Percentiles rank a stretch among this genome's conserved stretches.
Conservation (phyloP, 2,113 vertebrate species). For the Percina caprodes region DNA sequence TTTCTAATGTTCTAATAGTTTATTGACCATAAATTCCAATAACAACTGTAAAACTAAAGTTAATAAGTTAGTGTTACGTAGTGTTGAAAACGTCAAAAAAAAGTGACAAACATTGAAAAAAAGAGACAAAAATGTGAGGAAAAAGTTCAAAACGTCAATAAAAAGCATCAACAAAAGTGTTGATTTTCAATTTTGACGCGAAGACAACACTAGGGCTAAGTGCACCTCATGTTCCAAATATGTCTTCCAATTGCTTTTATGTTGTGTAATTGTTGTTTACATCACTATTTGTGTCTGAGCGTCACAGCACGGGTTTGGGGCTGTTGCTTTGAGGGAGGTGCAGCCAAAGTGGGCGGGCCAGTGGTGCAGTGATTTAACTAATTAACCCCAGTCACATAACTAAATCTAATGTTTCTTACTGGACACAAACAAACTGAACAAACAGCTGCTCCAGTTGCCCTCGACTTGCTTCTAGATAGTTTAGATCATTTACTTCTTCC, state of each 20-base stretch:
- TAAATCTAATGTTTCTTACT: neutral
- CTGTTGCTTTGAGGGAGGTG: neutral
- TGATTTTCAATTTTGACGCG: no score
- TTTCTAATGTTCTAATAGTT: no score
- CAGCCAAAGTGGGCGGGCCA: neutral
- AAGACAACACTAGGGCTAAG: no score
- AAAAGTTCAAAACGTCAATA: no score
- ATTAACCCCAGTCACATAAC: neutral
- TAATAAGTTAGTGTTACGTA: no score
- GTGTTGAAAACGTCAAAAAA: no score
- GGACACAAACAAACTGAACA: neutral
- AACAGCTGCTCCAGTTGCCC: neutral
- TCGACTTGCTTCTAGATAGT: neutral
- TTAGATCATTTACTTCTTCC: neutral
- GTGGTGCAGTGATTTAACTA: neutral
- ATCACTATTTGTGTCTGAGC: neutral
- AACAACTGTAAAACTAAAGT: no score
- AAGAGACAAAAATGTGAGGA: no score
- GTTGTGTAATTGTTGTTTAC: neutral
- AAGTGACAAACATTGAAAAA: no score
- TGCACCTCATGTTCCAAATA: neutral
- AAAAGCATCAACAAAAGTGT: no score
- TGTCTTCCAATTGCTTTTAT: neutral
- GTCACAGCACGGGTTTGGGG: constrained; percentile 10
- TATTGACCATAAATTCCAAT: no score